phyloP scores from a whole-genome alignment of 2,888 invertebrate species.

The Diabrotica balteata region DNA sequence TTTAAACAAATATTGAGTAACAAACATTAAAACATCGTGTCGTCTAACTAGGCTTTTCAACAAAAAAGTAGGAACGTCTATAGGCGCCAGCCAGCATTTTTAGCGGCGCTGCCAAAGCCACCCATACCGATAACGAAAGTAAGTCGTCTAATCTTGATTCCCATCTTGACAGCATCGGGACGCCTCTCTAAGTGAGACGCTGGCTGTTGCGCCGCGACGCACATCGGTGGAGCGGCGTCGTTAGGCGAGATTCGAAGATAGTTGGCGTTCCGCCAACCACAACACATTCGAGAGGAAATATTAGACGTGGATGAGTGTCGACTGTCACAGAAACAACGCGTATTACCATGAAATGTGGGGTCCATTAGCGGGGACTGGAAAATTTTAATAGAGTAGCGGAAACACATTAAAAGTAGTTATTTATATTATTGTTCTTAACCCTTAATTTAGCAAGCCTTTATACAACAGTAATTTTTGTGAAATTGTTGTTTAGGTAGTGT shows the following conservation, averaged over 20 bases:
- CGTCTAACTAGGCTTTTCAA: no score
- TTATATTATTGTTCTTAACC: no score
- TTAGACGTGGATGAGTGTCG: conserved; percentile 45
- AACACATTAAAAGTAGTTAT: no score
- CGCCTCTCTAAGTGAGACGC: conserved; percentile 14
- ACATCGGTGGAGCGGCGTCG: conserved; percentile 10
- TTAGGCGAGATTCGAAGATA: conserved; percentile 33
- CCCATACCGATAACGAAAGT: background rate
- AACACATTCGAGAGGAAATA: conserved; percentile 55
- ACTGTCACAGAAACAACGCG: conserved; percentile 41
- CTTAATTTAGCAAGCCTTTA: no score
- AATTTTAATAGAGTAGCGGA: no score
- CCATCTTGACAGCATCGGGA: conserved; percentile 6
- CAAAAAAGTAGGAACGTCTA: no score
- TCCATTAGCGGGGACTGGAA: conserved; percentile 30
- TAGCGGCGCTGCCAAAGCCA: no score
- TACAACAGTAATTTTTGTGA: no score
- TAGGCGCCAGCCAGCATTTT: no score
- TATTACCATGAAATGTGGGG: conserved; percentile 34
- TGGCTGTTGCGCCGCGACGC: conserved; percentile 1
- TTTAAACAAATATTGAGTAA: no score
- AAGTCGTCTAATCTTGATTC: conserved; percentile 1
- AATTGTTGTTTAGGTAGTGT: no score
- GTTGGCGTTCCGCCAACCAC: conserved; percentile 51
- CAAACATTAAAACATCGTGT: no score